Evolutionary conservation across 2,113 vertebrate genomes (phyloP), one percentile per base, ranked within the genome.

Genomic region (Ammospiza nelsoni): DNA sequence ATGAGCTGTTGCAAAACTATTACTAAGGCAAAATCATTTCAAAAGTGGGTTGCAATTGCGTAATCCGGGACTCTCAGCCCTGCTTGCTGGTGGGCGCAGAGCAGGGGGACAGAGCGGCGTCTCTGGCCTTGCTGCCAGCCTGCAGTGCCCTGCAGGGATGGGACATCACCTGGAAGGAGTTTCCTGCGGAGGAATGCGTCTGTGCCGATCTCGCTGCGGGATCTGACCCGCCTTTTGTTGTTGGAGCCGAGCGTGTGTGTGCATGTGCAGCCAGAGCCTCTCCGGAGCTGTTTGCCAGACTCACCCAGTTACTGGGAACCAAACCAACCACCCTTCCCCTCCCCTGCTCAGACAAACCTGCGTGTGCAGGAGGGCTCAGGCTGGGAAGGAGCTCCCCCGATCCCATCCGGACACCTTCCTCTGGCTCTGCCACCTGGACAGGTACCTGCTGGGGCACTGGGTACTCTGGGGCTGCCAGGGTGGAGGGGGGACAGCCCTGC

Each of bases 281-380:
- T 28, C 1, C 33, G 1, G 83, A 89, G 86, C 90, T 94, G 94
- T 90, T 94, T 97, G 95, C 89, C 83, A 92, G 95, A 92, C 94
- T 97, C 96, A 92, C 90, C 95, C 94, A 88, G 75, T 46, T 9
- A 9, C 90, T 28, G 68, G 75, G 86, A 94, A 62, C 85, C 12
- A n/a, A 92, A 62, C 90, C 77, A 97, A 74, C 65, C 23, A 37
- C 77, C 46, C 35, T 57, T 62, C 90, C 82, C 79, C 77, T 88
- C 92, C 78, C 51, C 37, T 12, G 17, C 88, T 78, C 18, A 5
- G 49, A 55, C 15, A 9, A 52, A 12, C 12, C 74, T 13, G 31
- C 9, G 22, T 9, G 41, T 25, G 3, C 65, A 18, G 81, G 77
- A 92, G 74, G 48, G 81, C 84, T 89, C 72, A 14, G 22, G 2